Evolutionary conservation across 2,888 invertebrate genomes (phyloP), one percentile per base, ranked within the genome.

Genomic region (Drosophila monieri): DNA sequence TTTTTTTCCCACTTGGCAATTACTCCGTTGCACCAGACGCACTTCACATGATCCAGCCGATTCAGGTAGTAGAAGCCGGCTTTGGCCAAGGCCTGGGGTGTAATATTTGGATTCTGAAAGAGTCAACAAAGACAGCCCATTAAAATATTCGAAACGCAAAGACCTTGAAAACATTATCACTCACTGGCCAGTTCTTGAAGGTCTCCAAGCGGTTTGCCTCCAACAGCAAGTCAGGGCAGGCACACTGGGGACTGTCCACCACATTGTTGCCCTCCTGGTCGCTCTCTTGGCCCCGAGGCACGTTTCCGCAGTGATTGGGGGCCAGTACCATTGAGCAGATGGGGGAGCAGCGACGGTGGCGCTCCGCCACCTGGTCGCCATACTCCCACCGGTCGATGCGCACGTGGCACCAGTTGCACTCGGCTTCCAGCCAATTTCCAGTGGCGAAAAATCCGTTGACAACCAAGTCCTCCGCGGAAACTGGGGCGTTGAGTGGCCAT

Each of bases 31-130:
- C 97, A 97, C 93, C 95, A 97, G 1, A 95, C 96, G 91, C 97
- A 97, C 70, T 95, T 94, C 0, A 97, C 95, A 88, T 94, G 92
- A 88, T 96, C 95, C 12, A 94, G 94, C 39, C 93, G 93, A 70
- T 95, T 94, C 2, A 95, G 92, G 88, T 95, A 97, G 90, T 95
- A 97, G 90, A 98, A 97, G 4, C 98, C 98, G 49, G 97, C 96
- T 89, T 93, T 94, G 1, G 97, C 97, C 69, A 98, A 92, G 6
- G 94, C 93, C 86, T 94, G 93, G 0, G 96, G 95, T 1, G 94
- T 93, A 18, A 97, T 89, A 54, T 90, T 90, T 6, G 91, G 87
- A 73, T 91, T 91, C 91, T 93, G 62, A 0, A 75, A 69, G 21
- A 25, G 21, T 9, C 32, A 35, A n/a, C n/a, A 10, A 32, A 32